These are phyloP conservation scores for Dioctria rufipes DNA, from an alignment of 2,888 invertebrate species.

Conservation along the genomic window DNA sequence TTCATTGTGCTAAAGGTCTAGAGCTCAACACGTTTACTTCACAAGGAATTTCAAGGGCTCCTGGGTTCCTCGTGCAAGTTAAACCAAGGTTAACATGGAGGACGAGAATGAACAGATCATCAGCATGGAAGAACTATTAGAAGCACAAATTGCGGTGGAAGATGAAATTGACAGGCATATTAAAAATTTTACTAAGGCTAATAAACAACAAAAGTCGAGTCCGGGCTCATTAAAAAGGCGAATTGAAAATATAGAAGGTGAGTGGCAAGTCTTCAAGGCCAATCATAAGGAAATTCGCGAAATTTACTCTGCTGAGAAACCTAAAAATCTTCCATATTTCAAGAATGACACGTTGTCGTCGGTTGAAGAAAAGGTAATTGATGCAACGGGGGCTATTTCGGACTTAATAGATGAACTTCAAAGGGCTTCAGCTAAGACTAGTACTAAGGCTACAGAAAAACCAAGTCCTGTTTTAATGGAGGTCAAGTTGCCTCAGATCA, in stretches of 20 bases:
- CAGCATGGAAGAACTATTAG: slow-evolving; percentile 9
- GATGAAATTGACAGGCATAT: slow-evolving; percentile 9
- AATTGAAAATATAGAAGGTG: neutral
- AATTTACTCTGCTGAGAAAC: too few relatives aligned
- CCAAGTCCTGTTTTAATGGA: too few relatives aligned
- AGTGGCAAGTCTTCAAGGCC: slow-evolving; percentile 8
- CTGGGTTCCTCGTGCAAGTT: neutral
- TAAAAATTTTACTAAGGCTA: neutral
- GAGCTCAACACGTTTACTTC: neutral
- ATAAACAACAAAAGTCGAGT: slow-evolving; percentile 9
- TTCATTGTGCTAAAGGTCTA: neutral
- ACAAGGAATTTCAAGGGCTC: neutral
- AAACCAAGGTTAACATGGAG: neutral
- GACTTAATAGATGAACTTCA: too few relatives aligned
- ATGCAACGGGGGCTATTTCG: too few relatives aligned
- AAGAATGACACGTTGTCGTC: too few relatives aligned
- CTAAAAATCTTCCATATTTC: too few relatives aligned
- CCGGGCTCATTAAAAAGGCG: neutral
- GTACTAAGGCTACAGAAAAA: too few relatives aligned
- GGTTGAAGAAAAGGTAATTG: too few relatives aligned
- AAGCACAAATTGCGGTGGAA: neutral
- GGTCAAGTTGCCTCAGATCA: too few relatives aligned
- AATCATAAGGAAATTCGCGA: too few relatives aligned
- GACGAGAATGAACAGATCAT: neutral
- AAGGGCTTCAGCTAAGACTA: too few relatives aligned